Evolutionary conservation across 2,888 invertebrate genomes (phyloP), one percentile per base, ranked within the genome.

Genomic region (Leistus spinibarbis): DNA sequence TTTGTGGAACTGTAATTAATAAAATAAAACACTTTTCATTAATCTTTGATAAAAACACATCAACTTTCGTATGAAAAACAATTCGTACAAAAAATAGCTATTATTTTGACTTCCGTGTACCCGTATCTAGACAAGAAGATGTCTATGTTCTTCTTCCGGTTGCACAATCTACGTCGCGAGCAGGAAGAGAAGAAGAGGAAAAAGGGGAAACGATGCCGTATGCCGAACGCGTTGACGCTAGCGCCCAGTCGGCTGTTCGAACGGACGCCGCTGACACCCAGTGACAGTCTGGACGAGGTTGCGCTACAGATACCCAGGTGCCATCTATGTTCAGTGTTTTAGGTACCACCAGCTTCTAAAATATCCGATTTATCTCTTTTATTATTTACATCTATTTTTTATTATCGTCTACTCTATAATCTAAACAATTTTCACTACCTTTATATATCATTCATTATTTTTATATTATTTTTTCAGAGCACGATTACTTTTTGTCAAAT

Each of bases 71-170:
- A 40, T n/a, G n/a, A n/a, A n/a, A n/a, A n/a, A n/a, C n/a, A n/a
- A n/a, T n/a, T n/a, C n/a, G n/a, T n/a, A n/a, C n/a, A n/a, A n/a
- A n/a, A n/a, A n/a, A n/a, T n/a, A n/a, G n/a, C n/a, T n/a, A n/a
- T n/a, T n/a, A 40, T 40, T 13, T 10, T 1, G 40, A 40, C 17
- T 60, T 60, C 16, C 60, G n/a, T n/a, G 19, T 60, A 20, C 22
- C 16, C 60, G 20, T 10, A 22, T 17, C 56, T 22, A 19, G 19
- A 60, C 20, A 20, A 22, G 60, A 60, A 60, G 60, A 95, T 95
- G 95, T 95, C 95, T 90, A 91, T 96, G 91, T 96, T 95, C 91
- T 96, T 96, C 93, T 96, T 96, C 88, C 95, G 96, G 82, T 91
- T 95, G 86, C 96, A 95, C 91, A 95, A 95, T 88, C 90, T 94